These are phyloP conservation scores for Anguilla marmorata DNA, from an alignment of 2,797 vertebrate genomes.

Conservation along the genomic window DNA sequence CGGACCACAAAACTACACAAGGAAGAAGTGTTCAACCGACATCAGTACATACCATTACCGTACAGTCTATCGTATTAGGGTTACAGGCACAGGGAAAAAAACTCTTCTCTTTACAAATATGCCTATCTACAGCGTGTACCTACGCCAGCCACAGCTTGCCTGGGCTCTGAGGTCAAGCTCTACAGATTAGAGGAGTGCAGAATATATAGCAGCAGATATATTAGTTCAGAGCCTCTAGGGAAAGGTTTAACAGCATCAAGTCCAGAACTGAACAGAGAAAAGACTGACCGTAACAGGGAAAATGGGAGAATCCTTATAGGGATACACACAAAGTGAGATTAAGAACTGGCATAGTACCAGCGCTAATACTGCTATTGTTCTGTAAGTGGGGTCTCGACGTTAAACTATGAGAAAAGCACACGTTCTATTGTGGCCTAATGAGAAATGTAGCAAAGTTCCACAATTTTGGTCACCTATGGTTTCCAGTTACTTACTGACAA, in stretches of 20 bases:
- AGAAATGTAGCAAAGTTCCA: slow-evolving; percentile 57
- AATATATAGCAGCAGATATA: slow-evolving; percentile 73
- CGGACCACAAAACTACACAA: slow-evolving; percentile 43
- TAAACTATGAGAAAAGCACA: slow-evolving; percentile 47
- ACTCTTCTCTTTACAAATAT: slow-evolving; percentile 69
- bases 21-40: slow-evolving; percentile 28
- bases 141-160: slow-evolving; percentile 60
- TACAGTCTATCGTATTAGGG: slow-evolving; percentile 62
- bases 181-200: slow-evolving; percentile 31
- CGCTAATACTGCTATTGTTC: slow-evolving; percentile 57
- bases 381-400: slow-evolving; percentile 34
- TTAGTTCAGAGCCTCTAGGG: slow-evolving; percentile 69
- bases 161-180: slow-evolving; percentile 23
- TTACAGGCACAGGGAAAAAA: slow-evolving; percentile 71
- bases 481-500: slow-evolving; percentile 58
- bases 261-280: slow-evolving; percentile 46
- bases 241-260: slow-evolving; percentile 55
- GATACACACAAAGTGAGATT: slow-evolving; percentile 60
- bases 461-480: slow-evolving; percentile 70
- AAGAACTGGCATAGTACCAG: slow-evolving; percentile 54
- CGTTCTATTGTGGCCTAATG: slow-evolving; percentile 47
- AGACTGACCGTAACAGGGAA: slow-evolving; percentile 42
- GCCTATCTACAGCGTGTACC: slow-evolving; percentile 74
- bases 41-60: slow-evolving; percentile 60
- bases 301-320: slow-evolving; percentile 61